Evolutionary conservation across 2,113 vertebrate genomes (phyloP).

Genomic region (Platysternon megacephalum): DNA sequence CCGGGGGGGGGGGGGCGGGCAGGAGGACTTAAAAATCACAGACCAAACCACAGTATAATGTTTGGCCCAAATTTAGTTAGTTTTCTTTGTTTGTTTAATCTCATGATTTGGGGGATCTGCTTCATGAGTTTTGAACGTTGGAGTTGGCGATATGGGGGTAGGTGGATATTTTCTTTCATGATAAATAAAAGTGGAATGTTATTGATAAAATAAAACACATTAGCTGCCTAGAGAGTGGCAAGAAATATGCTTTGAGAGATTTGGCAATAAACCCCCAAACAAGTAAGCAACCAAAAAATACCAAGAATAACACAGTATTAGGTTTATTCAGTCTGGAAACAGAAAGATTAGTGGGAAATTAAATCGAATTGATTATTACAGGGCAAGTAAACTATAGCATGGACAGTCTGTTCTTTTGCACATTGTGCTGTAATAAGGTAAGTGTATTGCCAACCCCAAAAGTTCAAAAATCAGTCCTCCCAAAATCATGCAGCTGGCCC

Average conservation of each 20-base stretch:
- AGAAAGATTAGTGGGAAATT: background rate
- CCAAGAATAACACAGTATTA: background rate
- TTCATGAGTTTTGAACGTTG: too few relatives aligned
- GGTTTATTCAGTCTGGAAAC: background rate
- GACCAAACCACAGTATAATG: too few relatives aligned
- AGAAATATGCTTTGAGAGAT: background rate
- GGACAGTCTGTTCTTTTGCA: background rate
- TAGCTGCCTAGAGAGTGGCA: background rate
- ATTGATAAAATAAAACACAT: background rate
- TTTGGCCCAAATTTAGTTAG: too few relatives aligned
- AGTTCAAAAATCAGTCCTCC: background rate
- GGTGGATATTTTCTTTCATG: background rate
- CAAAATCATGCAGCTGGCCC: background rate
- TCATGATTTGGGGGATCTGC: too few relatives aligned
- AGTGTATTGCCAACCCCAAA: background rate
- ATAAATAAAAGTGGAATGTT: background rate
- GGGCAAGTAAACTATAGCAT: background rate
- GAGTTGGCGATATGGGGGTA: background rate
- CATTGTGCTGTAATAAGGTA: background rate
- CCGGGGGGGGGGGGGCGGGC: too few relatives aligned
- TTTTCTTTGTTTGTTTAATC: too few relatives aligned
- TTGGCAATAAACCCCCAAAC: background rate
- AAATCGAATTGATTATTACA: background rate
- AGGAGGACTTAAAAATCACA: too few relatives aligned
- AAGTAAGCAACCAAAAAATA: accelerated